These are phyloP conservation scores for Podabrus alpinus DNA, from an alignment of 2,888 invertebrate species.

Conservation along the genomic window DNA sequence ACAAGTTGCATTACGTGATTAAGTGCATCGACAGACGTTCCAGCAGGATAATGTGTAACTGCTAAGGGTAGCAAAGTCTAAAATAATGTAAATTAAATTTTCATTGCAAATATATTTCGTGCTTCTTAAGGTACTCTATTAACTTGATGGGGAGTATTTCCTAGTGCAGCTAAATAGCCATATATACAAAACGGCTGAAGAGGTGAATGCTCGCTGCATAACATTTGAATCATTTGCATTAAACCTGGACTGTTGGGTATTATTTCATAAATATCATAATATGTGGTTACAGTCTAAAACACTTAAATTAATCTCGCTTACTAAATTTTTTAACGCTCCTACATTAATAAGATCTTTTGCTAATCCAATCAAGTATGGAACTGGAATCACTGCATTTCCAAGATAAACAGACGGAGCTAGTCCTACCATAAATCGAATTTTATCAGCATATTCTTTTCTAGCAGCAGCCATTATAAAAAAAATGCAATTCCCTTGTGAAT, in stretches of 20 bases:
- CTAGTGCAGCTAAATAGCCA: neutral
- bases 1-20: neutral
- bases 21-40: neutral
- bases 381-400: neutral
- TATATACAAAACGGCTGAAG: neutral
- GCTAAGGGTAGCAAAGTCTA: neutral
- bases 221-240: neutral
- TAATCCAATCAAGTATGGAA: neutral
- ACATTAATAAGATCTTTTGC: neutral
- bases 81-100: neutral
- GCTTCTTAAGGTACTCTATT: neutral
- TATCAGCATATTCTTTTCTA: neutral
- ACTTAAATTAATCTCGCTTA: neutral
- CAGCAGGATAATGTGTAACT: neutral
- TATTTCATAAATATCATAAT: neutral
- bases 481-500: neutral
- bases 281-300: neutral
- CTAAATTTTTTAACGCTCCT: neutral
- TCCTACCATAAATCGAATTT: neutral
- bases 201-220: neutral
- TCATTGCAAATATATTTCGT: neutral
- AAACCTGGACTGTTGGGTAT: neutral
- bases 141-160: neutral
- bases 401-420: neutral
- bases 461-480: neutral